Base-by-base conservation (phyloP, 37 sponge, comb jelly and placozoan genomes). In the Agelas oroides region DNA sequence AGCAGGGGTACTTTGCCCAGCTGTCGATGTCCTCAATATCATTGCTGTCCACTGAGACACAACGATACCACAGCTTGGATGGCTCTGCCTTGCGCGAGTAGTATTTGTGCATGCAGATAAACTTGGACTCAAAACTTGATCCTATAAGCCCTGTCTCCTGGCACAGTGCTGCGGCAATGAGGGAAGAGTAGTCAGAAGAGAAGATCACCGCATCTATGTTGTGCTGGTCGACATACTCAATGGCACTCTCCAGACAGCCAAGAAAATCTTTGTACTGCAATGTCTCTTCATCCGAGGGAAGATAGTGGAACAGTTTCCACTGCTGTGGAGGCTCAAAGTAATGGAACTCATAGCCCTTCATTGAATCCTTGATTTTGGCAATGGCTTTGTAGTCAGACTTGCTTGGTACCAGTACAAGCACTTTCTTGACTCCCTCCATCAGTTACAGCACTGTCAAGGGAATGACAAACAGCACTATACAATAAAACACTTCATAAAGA, bases 31-130 rank as follows among this genome's bases (percentile, higher is more conserved):
- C 46, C 8, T 12, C 6, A 46, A 3, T 46, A 12, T 8, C 46
- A 46, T 46, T 46, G 62, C 62, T 61, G 25, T 61, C 62, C 25
- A 23, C 25, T 46, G 46, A 46, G 25, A 61, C 14, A 12, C 62
- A 61, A 36, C 59, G 62, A 56, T 35, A 77, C 77, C 77, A 77
- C n/a, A 77, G 77, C 39, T 28, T 77, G 32, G 62, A 35, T 21
- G 53, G 27, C 18, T 77, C 77, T n/a, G 77, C 59, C 37, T 15
- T 27, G 21, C 77, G 53, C 13, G 77, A 77, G 62, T 77, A 77
- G 59, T 77, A 77, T 60, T 77, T 77, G 77, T 77, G 77, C 12
- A 61, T 30, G 35, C 77, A 57, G 36, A 56, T 17, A 60, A 77
- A 77, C 34, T 32, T 60, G 77, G 62, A 59, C 62, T 77, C 77